Base-by-base conservation (phyloP, 2,113 vertebrate genomes). In the Oreochromis aureus region DNA sequence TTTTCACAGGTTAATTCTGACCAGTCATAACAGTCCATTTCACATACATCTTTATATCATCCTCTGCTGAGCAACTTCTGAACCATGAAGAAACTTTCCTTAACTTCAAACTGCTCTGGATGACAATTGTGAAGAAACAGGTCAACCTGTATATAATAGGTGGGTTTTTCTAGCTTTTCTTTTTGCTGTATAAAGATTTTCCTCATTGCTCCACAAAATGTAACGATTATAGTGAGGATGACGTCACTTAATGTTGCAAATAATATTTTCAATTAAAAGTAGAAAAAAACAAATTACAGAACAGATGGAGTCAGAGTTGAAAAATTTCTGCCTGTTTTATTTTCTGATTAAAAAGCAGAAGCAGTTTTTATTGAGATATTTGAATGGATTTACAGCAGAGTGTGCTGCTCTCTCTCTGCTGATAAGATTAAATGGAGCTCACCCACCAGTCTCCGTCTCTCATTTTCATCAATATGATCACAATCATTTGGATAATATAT, bases 321-420 rank as follows among this genome's bases (percentile, higher is more conserved):
- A 58, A 58, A 8, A 58, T 15, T 58, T 58, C 12, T 58, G 24
- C 12, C 24, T 0, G 55, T 58, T 58, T 27, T 58, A 56, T 58
- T 58, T 58, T 58, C 56, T 59, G 27, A 30, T 59, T 32, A 16
- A 59, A 59, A 59, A 59, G 27, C 56, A 59, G 24, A 59, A 7
- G 56, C 15, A 16, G 55, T 9, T 59, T 59, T 59, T 27, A 58
- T 58, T 59, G 58, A 10, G 27, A 61, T 61, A 61, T 61, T 61
- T 61, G 27, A 61, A 61, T 61, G 58, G 3, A 32, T 32, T 61
- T 59, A 59, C 27, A 59, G 58, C 58, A 0, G 0, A 0, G 0
- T 32, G 27, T 59, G 58, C 58, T 30, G 56, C 58, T 61, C 58
- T 6, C 58, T 32, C 58, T 32, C 1, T 61, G 58, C 5, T 32